Evolutionary conservation across 2,888 invertebrate genomes (phyloP).

Genomic region (Amblyteles armatorius): DNA sequence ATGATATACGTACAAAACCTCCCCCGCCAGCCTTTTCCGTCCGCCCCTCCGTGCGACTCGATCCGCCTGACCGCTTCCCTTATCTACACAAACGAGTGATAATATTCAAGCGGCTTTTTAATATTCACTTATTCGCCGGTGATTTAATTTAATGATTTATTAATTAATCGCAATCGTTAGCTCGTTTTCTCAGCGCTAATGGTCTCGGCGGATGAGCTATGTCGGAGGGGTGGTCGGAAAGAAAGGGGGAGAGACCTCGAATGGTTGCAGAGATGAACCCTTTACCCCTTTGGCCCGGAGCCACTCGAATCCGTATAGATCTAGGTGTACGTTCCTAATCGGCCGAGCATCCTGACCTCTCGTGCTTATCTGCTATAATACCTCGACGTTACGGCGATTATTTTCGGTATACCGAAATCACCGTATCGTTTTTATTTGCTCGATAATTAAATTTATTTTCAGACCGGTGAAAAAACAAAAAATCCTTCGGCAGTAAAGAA

Average conservation of each 20-base stretch:
- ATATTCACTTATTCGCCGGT: not conserved
- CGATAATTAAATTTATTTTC: not conserved
- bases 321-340: slow-evolving; percentile 35
- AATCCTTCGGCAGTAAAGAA: too few species aligned
- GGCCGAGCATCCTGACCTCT: slow-evolving; percentile 54
- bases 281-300: slow-evolving; percentile 54
- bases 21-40: slow-evolving; percentile 23
- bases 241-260: slow-evolving; percentile 36
- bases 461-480: not conserved
- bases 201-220: slow-evolving; percentile 14
- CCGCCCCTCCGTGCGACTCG: slow-evolving; percentile 18
- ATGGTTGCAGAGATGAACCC: slow-evolving; percentile 30
- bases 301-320: slow-evolving; percentile 42
- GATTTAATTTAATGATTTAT: not conserved
- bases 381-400: slow-evolving; percentile 8
- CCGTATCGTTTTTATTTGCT: not conserved
- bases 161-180: not conserved
- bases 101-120: slow-evolving; percentile 49
- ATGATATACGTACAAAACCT: slow-evolving; percentile 2
- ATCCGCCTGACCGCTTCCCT: slow-evolving; percentile 24
- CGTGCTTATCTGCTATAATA: slow-evolving; percentile 54
- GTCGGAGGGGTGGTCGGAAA: not conserved
- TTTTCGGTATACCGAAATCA: not conserved
- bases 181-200: slow-evolving; percentile 6
- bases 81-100: slow-evolving; percentile 33